Base-by-base conservation (phyloP, 2,113 vertebrate species). In the Nematolebias whitei region DNA sequence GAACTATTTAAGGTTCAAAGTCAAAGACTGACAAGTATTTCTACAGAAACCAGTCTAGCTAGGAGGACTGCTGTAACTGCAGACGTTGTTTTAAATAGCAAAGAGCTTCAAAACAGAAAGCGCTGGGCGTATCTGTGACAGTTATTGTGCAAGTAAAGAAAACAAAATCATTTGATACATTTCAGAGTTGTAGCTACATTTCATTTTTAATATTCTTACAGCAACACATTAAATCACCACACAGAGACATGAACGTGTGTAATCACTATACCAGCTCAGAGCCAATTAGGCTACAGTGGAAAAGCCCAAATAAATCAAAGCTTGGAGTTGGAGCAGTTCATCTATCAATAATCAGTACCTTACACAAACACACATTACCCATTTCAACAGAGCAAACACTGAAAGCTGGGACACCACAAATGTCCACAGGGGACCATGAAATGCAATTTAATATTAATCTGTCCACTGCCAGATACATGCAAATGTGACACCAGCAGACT, bases 41-140 rank as follows among this genome's bases (percentile, higher is more conserved):
- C n/a, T 18, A 1, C 18, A n/a, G 1, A 64, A 79, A 80, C 66
- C 35, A 51, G 68, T 83, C 18, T 48, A 24, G 38, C 23, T 26
- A 20, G 52, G 29, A 12, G 9, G 1, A 22, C 15, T 5, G 43
- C 2, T 11, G 2, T 3, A 55, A 51, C 35, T 26, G 10, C 15
- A 48, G 19, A 65, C 8, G 19, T n/a, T 38, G 0, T 12, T 24
- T 8, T 59, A 10, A 2, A 10, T 11, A 4, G 12, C 8, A 4
- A 32, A 16, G 32, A 62, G 45, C 14, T 78, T 16, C 4, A 3
- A 45, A 11, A 75, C 52, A 83, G 58, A 11, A 45, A 1, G 8
- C 9, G n/a, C 9, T 24, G 10, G 14, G 26, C 5, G 12, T 9
- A 5, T 44, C 24, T 35, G 32, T 10, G 1, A 35, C 3, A 29